Conservation (phyloP, 2,888 invertebrate species). For the Amblyjoppa fuscipennis region DNA sequence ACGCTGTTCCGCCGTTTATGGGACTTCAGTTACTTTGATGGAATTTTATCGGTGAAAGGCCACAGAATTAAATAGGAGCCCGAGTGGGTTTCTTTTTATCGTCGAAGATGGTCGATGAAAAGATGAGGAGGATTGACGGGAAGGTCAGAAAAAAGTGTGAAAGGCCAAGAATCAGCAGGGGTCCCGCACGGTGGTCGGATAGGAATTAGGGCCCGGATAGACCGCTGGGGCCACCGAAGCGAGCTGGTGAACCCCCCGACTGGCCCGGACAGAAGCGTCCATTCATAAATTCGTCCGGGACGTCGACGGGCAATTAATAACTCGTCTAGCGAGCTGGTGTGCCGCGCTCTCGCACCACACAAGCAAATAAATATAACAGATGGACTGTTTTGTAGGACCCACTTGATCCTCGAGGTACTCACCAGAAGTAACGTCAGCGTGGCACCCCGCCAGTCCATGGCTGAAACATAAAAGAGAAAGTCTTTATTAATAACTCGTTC, state of each 20-base stretch:
- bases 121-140: slow-evolving; percentile 32
- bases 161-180: slow-evolving; percentile 21
- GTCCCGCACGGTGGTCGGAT: slow-evolving; percentile 8
- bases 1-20: neutral
- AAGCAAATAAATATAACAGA: slow-evolving; percentile 48
- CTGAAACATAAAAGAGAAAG: slow-evolving; percentile 84
- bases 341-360: slow-evolving; percentile 15
- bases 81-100: neutral
- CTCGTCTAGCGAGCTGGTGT: slow-evolving; percentile 31
- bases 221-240: slow-evolving; percentile 17
- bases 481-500: slow-evolving; percentile 82
- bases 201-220: slow-evolving; percentile 40
- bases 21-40: neutral
- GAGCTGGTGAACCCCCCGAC: slow-evolving; percentile 27
- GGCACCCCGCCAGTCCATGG: slow-evolving; percentile 83
- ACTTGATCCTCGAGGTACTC: slow-evolving; percentile 71
- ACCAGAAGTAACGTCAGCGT: slow-evolving; percentile 80
- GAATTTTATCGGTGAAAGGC: neutral
- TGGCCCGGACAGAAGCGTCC: slow-evolving; percentile 40
- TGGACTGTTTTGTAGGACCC: slow-evolving; percentile 40
- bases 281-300: slow-evolving; percentile 59
- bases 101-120: slow-evolving; percentile 31
- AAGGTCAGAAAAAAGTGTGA: slow-evolving; percentile 45
- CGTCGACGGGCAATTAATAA: slow-evolving; percentile 64
- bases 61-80: slow-evolving; percentile 29